A percentile compares a stretch with the other conserved stretches of the same genome.
Conservation (phyloP, 2,113 vertebrate genomes). For the Leptodactylus fuscus region DNA sequence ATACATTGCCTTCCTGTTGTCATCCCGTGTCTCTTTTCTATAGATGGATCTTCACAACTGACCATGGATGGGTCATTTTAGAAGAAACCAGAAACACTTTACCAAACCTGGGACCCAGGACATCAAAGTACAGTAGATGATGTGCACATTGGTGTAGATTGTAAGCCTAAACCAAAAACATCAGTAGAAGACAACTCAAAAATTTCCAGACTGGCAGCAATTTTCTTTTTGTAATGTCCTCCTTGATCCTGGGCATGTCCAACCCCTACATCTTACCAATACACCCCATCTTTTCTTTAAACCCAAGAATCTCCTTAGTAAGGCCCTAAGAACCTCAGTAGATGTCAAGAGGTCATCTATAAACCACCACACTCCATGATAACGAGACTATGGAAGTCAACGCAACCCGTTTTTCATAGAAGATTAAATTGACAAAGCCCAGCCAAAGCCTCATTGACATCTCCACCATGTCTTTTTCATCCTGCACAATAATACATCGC, state of each 20-base stretch:
- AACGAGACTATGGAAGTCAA: neutral
- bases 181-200: neutral
- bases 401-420: neutral
- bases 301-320: neutral
- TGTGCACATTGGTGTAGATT: too few species aligned
- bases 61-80: too few species aligned
- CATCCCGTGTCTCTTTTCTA: too few species aligned
- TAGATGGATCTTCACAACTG: too few species aligned
- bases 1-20: too few species aligned
- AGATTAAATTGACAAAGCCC: slow-evolving; percentile 8
- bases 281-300: neutral
- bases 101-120: too few species aligned
- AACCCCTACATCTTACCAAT: neutral
- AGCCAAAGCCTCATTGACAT: neutral
- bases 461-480: slow-evolving; percentile 17
- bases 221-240: neutral
- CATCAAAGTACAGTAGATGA: too few species aligned
- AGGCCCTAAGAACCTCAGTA: neutral
- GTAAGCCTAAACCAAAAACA: neutral
- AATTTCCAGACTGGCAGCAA: neutral
- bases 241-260: neutral
- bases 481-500: slow-evolving; percentile 8
- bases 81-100: too few species aligned
- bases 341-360: neutral
- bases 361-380: neutral